Evolutionary conservation across 2,888 invertebrate species (phyloP).

Genomic region (Gandaritis pyraliata): DNA sequence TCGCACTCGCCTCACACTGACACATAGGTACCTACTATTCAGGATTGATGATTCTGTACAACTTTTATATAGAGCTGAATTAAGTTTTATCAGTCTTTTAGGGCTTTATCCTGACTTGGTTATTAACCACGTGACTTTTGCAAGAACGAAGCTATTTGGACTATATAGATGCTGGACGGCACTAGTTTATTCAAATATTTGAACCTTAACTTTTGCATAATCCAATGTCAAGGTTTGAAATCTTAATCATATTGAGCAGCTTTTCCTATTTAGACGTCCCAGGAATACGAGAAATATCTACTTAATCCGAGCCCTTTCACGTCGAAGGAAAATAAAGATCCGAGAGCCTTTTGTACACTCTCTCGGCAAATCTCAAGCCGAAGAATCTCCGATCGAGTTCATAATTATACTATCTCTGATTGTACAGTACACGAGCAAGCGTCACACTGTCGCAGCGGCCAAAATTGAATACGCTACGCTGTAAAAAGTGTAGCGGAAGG

Average conservation of each 20-base stretch:
- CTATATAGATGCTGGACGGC: no score
- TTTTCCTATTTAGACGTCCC: constrained; percentile 26
- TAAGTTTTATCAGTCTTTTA: neutral
- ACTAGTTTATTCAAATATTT: no score
- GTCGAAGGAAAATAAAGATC: constrained; percentile 10
- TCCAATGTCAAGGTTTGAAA: neutral
- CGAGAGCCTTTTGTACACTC: constrained; percentile 3
- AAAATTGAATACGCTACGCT: constrained; percentile 40
- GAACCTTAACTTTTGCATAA: no score
- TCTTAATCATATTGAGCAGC: constrained; percentile 5
- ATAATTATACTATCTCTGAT: constrained; percentile 14
- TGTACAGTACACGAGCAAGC: constrained; percentile 24
- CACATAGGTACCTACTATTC: neutral
- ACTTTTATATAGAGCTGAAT: neutral
- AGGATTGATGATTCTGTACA: neutral
- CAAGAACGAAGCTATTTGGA: no score
- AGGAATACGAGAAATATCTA: constrained; percentile 18
- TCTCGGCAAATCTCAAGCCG: constrained; percentile 3
- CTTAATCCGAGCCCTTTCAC: constrained; percentile 11
- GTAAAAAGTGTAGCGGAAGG: constrained; percentile 39
- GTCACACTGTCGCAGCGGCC: constrained; percentile 28
- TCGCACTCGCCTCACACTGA: neutral
- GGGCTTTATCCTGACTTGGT: no score
- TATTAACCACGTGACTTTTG: no score
- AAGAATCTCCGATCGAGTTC: constrained; percentile 10